phyloP scores from a whole-genome alignment of 1,140 invertebrate genomes.

The Sycophaga agraensis region DNA sequence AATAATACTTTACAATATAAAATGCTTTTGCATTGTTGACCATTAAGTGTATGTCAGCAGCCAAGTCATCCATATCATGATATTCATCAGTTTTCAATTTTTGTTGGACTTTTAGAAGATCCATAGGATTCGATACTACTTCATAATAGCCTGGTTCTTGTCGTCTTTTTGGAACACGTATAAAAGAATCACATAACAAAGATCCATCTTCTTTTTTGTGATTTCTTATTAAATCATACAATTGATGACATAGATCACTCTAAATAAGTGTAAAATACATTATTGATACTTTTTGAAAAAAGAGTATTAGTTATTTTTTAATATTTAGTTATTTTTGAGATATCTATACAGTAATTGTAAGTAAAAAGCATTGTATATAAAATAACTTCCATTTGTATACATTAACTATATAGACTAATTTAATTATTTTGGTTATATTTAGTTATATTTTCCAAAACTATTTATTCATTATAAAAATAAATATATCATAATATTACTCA shows the following conservation, averaged over 20 bases:
- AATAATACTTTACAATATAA: conserved; percentile 71
- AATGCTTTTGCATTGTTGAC: conserved; percentile 91
- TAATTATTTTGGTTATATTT: background rate
- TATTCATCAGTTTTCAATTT: conserved; percentile 95
- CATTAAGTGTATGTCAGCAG: conserved; percentile 82
- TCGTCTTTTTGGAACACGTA: conserved; percentile 87
- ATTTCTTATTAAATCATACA: conserved; percentile 89
- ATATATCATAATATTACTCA: conserved; percentile 36
- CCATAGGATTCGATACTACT: conserved; percentile 90
- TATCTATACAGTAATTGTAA: too few relatives aligned
- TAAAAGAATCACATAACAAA: conserved; percentile 90
- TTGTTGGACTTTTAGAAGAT: conserved; percentile 91
- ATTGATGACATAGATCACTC: conserved; percentile 85
- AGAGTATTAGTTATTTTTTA: too few relatives aligned
- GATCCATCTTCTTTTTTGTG: conserved; percentile 91
- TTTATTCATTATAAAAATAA: background rate
- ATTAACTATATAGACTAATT: too few relatives aligned
- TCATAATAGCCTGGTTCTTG: conserved; percentile 89
- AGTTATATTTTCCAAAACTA: background rate
- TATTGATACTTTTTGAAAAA: too few relatives aligned
- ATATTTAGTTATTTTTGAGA: too few relatives aligned
- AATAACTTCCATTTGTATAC: too few relatives aligned
- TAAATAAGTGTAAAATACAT: conserved; percentile 39
- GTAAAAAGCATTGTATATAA: too few relatives aligned
- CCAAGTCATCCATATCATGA: conserved; percentile 84